Conservation (phyloP, 2,888 invertebrate species). For the Erpobdella octoculata region DNA sequence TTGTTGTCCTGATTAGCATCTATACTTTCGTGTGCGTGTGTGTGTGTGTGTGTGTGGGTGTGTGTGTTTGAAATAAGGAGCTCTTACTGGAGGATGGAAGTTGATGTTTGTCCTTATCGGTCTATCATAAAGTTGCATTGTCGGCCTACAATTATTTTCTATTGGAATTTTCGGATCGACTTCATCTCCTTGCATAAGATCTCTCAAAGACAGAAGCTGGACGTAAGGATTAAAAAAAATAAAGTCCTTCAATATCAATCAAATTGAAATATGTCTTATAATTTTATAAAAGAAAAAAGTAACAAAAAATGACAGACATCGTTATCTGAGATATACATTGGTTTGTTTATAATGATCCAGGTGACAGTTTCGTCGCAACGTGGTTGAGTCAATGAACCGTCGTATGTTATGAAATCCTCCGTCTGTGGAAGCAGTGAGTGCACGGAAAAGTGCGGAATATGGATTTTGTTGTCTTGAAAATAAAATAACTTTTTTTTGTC, state of each 20-base stretch:
- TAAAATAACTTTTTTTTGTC: not conserved
- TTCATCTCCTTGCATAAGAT: constrained; percentile 40
- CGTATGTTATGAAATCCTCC: constrained; percentile 79
- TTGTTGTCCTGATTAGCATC: no score
- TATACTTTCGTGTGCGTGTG: no score
- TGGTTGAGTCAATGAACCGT: constrained; percentile 92
- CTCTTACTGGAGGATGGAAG: constrained; percentile 36
- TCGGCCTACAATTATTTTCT: constrained; percentile 45
- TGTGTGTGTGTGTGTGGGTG: no score
- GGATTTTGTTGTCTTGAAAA: not conserved
- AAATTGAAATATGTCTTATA: not conserved
- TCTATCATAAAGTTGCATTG: constrained; percentile 42
- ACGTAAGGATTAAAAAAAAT: not conserved
- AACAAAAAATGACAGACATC: constrained; percentile 63
- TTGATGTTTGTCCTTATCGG: constrained; percentile 46
- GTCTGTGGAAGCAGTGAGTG: constrained; percentile 35
- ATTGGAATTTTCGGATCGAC: constrained; percentile 39
- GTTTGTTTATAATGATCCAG: constrained; percentile 95
- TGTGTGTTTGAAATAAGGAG: not conserved
- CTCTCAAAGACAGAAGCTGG: constrained; percentile 41
- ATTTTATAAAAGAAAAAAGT: not conserved
- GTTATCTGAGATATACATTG: constrained; percentile 87
- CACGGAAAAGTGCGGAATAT: constrained; percentile 30
- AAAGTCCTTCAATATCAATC: not conserved
- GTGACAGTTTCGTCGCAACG: constrained; percentile 95